Conservation (phyloP, 1,140 invertebrate species). For the Pararge aegeria region DNA sequence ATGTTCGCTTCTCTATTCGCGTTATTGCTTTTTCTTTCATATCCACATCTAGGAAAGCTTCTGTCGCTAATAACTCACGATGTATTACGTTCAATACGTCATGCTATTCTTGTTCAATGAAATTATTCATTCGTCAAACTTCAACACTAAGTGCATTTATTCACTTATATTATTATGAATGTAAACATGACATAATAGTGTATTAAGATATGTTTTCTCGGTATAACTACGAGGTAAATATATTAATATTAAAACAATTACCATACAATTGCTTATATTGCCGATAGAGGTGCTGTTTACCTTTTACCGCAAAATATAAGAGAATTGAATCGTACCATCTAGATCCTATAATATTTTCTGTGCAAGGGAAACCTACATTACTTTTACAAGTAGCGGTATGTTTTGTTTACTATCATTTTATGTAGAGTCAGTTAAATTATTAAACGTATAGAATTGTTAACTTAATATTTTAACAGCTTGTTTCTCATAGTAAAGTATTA, state of each 20-base stretch:
- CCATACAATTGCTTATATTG: conserved; percentile 10
- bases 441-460: too few relatives aligned
- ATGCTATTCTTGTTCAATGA: background rate
- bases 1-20: conserved; percentile 59
- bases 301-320: background rate
- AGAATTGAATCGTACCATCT: too few relatives aligned
- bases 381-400: too few relatives aligned
- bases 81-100: conserved; percentile 12
- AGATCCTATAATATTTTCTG: too few relatives aligned
- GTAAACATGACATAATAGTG: conserved; percentile 34
- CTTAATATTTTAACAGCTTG: too few relatives aligned
- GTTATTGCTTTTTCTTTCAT: conserved; percentile 62
- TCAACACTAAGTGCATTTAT: background rate
- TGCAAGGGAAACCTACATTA: too few relatives aligned
- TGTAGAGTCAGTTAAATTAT: too few relatives aligned
- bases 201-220: conserved; percentile 42
- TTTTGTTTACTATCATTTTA: too few relatives aligned
- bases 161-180: background rate
- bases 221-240: conserved; percentile 6
- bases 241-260: conserved; percentile 16
- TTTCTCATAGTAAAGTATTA: too few relatives aligned
- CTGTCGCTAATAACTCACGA: conserved; percentile 25
- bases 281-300: conserved; percentile 4
- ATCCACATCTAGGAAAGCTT: conserved; percentile 37
- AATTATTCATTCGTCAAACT: conserved; percentile 4